These are phyloP conservation scores for Ctenodactylus gundi DNA, from an alignment of 2,113 vertebrate genomes.

Conservation along the genomic window DNA sequence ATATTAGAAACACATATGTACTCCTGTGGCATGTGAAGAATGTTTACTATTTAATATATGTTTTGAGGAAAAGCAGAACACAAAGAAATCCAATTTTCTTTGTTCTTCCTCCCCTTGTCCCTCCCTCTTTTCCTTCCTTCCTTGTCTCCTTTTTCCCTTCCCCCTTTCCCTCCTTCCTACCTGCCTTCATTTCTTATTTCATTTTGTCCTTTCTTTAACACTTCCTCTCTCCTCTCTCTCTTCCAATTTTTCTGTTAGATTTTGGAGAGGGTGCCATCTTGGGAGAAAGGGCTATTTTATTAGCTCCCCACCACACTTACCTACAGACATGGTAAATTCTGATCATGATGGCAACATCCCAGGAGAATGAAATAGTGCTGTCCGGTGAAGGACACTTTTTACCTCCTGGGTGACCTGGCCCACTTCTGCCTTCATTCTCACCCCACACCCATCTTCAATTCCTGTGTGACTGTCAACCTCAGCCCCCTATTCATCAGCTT, in stretches of 20 bases:
- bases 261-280: not conserved
- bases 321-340: not conserved
- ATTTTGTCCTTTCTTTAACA: not conserved
- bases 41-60: not conserved
- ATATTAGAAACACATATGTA: not conserved
- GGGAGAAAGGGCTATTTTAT: not conserved
- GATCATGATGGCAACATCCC: not conserved
- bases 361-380: not conserved
- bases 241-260: not conserved
- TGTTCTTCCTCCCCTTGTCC: not conserved
- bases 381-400: not conserved
- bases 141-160: not conserved
- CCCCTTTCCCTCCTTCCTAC: accelerated
- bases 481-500: not conserved
- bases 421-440: not conserved
- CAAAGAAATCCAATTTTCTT: not conserved
- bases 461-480: not conserved
- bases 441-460: not conserved
- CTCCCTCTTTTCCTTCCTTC: too few species aligned
- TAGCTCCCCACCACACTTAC: not conserved
- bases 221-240: too few species aligned
- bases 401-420: not conserved
- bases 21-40: not conserved
- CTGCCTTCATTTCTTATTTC: accelerated
- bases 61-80: not conserved